Conservation (phyloP, 2,113 vertebrate genomes). For the Capreolus pygargus region DNA sequence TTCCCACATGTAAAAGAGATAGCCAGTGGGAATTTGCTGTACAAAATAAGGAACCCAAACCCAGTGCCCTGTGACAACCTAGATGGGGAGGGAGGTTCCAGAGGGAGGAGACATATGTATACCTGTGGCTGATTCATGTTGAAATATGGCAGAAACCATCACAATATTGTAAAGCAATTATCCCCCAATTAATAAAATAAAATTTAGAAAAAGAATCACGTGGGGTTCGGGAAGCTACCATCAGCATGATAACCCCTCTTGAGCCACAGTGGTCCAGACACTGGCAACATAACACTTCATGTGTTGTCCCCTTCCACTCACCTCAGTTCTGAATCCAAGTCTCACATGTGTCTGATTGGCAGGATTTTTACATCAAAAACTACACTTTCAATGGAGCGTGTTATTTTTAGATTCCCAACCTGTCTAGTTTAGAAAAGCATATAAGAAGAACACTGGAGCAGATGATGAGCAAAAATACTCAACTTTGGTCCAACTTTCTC, state of each 20-base stretch:
- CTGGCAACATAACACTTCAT: neutral
- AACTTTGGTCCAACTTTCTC: neutral
- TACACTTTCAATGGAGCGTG: neutral
- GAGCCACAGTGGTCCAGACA: too few relatives aligned
- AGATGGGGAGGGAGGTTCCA: neutral
- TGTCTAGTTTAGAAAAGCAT: neutral
- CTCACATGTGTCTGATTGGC: neutral
- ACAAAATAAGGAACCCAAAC: neutral
- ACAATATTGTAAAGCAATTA: neutral
- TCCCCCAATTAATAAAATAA: neutral
- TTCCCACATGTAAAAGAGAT: neutral
- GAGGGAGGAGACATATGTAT: neutral
- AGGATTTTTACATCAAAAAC: neutral
- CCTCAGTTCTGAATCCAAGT: neutral
- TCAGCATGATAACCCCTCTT: neutral
- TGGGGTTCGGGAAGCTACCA: neutral
- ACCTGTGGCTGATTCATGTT: neutral
- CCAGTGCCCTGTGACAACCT: neutral
- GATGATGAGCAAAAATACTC: neutral
- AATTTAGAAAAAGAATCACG: neutral
- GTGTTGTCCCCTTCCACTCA: neutral
- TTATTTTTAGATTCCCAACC: neutral
- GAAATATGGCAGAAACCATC: neutral
- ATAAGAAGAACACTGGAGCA: neutral
- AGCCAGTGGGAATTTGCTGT: neutral